These are phyloP conservation scores for Calameuta idolon DNA, from an alignment of 2,888 invertebrate genomes.

Conservation along the genomic window DNA sequence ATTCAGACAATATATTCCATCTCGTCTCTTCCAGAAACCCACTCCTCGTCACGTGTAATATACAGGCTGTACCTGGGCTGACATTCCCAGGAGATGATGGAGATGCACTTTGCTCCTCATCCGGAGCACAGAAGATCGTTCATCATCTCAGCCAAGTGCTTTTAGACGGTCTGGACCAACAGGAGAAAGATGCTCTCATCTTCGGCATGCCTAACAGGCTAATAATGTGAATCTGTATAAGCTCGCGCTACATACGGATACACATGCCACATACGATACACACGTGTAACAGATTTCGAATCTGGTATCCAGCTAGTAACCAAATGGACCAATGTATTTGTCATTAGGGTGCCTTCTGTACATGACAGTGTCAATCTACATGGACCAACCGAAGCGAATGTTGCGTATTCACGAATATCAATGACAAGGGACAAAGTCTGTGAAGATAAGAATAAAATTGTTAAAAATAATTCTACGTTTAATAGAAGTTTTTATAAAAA, in stretches of 20 bases:
- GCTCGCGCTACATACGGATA: neutral
- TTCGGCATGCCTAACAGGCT: neutral
- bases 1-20: neutral
- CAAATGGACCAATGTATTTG: neutral
- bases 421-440: too few relatives aligned
- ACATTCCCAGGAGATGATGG: neutral
- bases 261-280: too few relatives aligned
- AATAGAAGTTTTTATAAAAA: too few relatives aligned
- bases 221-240: neutral
- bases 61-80: neutral
- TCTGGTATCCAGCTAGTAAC: neutral
- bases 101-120: conserved; percentile 18
- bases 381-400: too few relatives aligned
- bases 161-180: conserved; percentile 14
- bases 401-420: too few relatives aligned
- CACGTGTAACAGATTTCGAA: neutral
- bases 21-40: neutral
- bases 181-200: neutral
- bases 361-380: too few relatives aligned
- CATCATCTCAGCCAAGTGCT: conserved; percentile 27
- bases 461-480: too few relatives aligned
- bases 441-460: too few relatives aligned
- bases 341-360: too few relatives aligned
- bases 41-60: neutral
- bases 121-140: conserved; percentile 20